Evolutionary conservation across 53 echinoderm and acorn worm species (phyloP), one percentile per base, ranked within the genome.

Genomic region (Hippasteria phrygiana): DNA sequence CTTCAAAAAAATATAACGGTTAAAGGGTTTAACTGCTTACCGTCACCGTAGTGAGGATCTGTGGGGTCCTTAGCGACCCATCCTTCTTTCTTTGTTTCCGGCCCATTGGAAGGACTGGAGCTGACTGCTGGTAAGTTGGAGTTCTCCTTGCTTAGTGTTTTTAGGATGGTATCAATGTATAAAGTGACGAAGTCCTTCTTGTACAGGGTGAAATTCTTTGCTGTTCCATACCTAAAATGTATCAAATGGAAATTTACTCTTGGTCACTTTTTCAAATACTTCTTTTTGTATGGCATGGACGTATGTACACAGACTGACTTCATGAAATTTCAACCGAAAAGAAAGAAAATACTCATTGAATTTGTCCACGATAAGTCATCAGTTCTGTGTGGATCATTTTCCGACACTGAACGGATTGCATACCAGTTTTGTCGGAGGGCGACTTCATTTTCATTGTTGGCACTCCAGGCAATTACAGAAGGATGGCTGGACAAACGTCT

Each of bases 361-460:
- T n/a, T n/a, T n/a, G n/a, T n/a, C n/a, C n/a, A n/a, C n/a, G n/a
- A n/a, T n/a, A n/a, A n/a, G n/a, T n/a, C n/a, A n/a, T n/a, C n/a
- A n/a, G n/a, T n/a, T n/a, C n/a, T n/a, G 17, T 4, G 17, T 11
- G 11, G 46, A 11, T 3, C 34, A 29, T 31, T 43, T 31, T 72
- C 32, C 3, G 31, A 72, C n/a, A 43, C 6, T 12, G 28, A 43
- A 17, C 38, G 17, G 29, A 43, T 24, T 16, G 88, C 93, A 14
- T 87, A 97, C 95, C 95, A 95, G 88, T 95, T 89, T 71, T 96
- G 71, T 54, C 95, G 81, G 32, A 97, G 88, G 26, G 95, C 98
- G 1, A 43, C 87, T 63, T 97, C 98, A 56, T 97, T 97, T 67
- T 97, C 98, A 77, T 97, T 97, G 62, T 97, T 97, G 72, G 92